Evolutionary conservation across 92 coral and sea anemone genomes (phyloP).

Genomic region (Diadumene lineata): DNA sequence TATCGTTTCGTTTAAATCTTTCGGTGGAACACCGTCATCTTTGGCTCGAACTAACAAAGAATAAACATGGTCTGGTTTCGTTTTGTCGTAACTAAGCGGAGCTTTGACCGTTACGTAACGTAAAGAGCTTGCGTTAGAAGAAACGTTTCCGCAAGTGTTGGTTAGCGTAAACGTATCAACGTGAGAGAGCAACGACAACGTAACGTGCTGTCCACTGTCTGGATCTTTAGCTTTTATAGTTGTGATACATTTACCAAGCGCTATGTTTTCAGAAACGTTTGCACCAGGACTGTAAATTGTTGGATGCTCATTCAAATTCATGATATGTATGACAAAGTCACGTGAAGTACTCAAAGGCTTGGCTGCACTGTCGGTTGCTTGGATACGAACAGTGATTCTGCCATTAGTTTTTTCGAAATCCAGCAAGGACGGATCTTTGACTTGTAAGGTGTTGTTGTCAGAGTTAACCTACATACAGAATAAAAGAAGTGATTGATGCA

Average conservation of each 20-base stretch:
- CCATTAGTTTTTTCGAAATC: constrained; percentile 69
- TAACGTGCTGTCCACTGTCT: constrained; percentile 59
- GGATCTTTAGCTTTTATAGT: constrained; percentile 74
- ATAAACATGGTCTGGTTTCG: constrained; percentile 23
- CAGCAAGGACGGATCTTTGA: constrained; percentile 64
- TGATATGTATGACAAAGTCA: constrained; percentile 58
- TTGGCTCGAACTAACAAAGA: constrained; percentile 56
- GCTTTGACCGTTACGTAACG: constrained; percentile 50
- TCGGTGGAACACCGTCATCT: constrained; percentile 66
- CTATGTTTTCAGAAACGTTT: constrained; percentile 61
- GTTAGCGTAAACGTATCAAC: constrained; percentile 52
- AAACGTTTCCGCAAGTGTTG: constrained; percentile 32
- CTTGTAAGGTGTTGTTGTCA: constrained; percentile 44
- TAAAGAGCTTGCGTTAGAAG: constrained; percentile 14
- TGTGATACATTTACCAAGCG: constrained; percentile 67
- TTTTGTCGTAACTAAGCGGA: constrained; percentile 62
- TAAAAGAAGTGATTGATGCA: no score
- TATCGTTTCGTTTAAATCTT: constrained; percentile 62
- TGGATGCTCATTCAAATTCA: constrained; percentile 81
- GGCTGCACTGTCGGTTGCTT: constrained; percentile 72
- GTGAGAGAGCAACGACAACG: constrained; percentile 55
- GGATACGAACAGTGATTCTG: constrained; percentile 55
- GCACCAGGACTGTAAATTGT: background rate
- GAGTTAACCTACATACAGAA: no score
- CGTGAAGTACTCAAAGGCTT: constrained; percentile 42